Evolutionary conservation across 2,113 vertebrate species (phyloP).

Genomic region (Urocolius indicus): DNA sequence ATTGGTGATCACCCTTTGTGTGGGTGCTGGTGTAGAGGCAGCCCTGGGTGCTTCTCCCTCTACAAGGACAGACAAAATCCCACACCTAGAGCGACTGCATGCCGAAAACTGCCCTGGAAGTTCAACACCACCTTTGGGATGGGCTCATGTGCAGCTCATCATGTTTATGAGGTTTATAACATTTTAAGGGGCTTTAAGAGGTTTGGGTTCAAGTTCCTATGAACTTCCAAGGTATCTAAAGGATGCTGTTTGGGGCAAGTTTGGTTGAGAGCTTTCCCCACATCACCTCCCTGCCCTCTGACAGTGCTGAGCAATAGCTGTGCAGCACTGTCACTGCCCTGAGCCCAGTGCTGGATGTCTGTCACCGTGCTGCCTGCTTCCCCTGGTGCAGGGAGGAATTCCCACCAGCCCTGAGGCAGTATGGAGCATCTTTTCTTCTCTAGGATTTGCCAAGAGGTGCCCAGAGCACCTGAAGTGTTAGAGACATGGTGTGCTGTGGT

Average conservation of each 20-base stretch:
- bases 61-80: background rate
- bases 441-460: background rate
- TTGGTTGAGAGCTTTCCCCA: background rate
- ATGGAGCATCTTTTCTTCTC: background rate
- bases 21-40: background rate
- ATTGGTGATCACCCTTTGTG: fast-evolving
- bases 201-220: background rate
- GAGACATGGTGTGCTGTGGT: background rate
- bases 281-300: background rate
- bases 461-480: fast-evolving
- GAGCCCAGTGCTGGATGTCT: background rate
- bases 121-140: background rate
- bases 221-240: background rate
- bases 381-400: fast-evolving
- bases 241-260: fast-evolving
- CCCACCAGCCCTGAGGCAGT: background rate
- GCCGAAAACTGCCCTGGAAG: background rate
- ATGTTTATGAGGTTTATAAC: background rate
- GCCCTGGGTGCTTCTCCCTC: background rate
- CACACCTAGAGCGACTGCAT: fast-evolving
- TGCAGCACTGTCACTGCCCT: background rate
- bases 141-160: background rate
- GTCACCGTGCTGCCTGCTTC: fast-evolving
- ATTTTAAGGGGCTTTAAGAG: background rate
- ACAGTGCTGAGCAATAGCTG: fast-evolving